phyloP scores from a whole-genome alignment of 2,113 vertebrate genomes.

The Psammodynastes pulverulentus region DNA sequence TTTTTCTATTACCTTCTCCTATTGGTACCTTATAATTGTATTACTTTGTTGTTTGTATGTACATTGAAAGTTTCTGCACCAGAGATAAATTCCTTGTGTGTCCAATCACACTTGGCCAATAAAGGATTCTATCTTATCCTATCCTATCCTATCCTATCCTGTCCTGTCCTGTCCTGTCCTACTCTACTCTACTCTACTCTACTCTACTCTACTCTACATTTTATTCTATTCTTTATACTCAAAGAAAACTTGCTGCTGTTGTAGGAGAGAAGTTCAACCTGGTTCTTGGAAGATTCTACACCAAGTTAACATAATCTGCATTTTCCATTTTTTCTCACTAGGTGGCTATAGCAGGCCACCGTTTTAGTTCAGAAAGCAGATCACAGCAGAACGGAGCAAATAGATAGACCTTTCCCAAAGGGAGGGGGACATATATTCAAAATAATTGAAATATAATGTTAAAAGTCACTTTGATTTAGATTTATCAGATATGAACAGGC shows the following conservation, averaged over 20 bases:
- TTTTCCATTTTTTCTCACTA: not conserved
- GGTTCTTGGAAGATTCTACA: not conserved
- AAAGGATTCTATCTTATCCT: not conserved
- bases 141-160: too few relatives aligned
- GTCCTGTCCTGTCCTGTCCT: too few relatives aligned
- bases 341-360: not conserved
- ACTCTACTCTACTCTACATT: too few relatives aligned
- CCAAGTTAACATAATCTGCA: not conserved
- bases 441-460: not conserved
- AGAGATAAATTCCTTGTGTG: not conserved
- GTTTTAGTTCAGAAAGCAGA: not conserved
- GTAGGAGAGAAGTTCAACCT: not conserved
- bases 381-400: not conserved
- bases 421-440: not conserved
- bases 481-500: not conserved
- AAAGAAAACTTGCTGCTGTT: not conserved
- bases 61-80: not conserved
- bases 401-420: not conserved
- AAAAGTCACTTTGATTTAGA: not conserved
- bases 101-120: not conserved
- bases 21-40: not conserved
- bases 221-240: too few relatives aligned
- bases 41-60: not conserved
- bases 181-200: too few relatives aligned
- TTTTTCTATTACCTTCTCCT: not conserved